phyloP scores from a whole-genome alignment of 2,797 vertebrate genomes.

The Esox lucius region DNA sequence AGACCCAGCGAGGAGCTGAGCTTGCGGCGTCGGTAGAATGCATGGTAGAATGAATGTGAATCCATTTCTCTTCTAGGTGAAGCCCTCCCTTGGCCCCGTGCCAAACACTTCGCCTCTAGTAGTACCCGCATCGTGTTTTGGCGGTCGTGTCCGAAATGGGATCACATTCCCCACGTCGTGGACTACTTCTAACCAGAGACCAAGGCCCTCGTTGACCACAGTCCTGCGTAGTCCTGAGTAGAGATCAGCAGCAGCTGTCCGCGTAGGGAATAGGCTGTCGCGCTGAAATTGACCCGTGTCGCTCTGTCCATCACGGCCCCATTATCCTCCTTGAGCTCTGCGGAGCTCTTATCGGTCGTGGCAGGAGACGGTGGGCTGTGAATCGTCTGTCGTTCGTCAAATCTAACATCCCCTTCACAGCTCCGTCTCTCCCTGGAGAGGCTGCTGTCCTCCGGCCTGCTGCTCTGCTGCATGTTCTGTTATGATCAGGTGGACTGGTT shows the following conservation, averaged over 20 bases:
- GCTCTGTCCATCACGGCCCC: too few species aligned
- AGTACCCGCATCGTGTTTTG: background rate
- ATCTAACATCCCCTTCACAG: background rate
- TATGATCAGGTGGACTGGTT: background rate
- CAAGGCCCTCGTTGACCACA: background rate
- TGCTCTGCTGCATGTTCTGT: background rate
- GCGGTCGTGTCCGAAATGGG: background rate
- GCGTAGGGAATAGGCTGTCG: too few species aligned
- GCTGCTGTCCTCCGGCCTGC: background rate
- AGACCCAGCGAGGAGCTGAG: background rate
- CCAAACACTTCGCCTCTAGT: background rate
- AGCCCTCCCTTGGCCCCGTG: background rate
- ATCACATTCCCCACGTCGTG: background rate
- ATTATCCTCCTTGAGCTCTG: background rate
- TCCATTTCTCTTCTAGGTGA: background rate
- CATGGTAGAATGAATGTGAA: background rate
- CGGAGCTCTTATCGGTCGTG: background rate
- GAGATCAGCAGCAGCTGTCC: too few species aligned
- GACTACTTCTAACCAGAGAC: background rate
- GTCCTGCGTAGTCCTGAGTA: too few species aligned
- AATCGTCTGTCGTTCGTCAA: background rate
- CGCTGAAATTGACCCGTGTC: too few species aligned
- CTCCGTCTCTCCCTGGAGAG: slow-evolving; percentile 11
- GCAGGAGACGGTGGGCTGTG: background rate
- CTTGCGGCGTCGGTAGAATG: background rate